Evolutionary conservation across 2,797 vertebrate genomes (phyloP), one percentile per base, ranked within the genome.

Genomic region (Anolis apletophallus): DNA sequence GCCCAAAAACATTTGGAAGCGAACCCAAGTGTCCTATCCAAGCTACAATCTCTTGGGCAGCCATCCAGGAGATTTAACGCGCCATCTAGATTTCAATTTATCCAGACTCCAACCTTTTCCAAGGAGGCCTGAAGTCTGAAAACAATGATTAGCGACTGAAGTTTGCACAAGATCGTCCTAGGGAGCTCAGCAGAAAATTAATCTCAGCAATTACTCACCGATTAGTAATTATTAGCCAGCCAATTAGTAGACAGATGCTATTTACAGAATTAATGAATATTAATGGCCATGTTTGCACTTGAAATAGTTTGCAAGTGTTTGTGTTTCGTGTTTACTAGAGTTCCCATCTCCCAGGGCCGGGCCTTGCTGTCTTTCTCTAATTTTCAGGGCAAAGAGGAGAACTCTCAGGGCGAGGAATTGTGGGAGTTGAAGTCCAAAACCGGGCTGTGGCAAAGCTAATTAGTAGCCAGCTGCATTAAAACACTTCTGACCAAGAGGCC

Each of bases 181-280:
- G 76, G 73, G 57, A 50, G 19, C 26, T 52, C 16, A 76, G 52
- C 26, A 46, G 75, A n/a, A 85, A 85, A 79, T 46, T 26, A 71
- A 26, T 9, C 8, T 14, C 12, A 21, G 3, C 34, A 79, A 71
- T 71, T 85, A 78, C 26, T n/a, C 36, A 64, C 34, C 12, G 52
- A 71, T 59, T 12, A 71, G 59, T 57, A 46, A 34, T 71, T 78
- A 85, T 69, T 71, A 85, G 57, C 32, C 12, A 71, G 32, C 67
- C 64, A 54, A 79, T 85, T 71, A 71, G 75, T 21, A 54, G 52
- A 71, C 14, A 57, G 84, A 29, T n/a, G 52, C 29, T 57, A 55
- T 71, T 79, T 79, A 75, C 67, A 32, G 52, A 79, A 71, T 71
- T 52, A 73, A 84, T 61, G 72, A 64, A 84, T 75, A 79, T 79